These are phyloP conservation scores for Drosophila conformis DNA, from an alignment of 2,888 invertebrate genomes.

Conservation along the genomic window DNA sequence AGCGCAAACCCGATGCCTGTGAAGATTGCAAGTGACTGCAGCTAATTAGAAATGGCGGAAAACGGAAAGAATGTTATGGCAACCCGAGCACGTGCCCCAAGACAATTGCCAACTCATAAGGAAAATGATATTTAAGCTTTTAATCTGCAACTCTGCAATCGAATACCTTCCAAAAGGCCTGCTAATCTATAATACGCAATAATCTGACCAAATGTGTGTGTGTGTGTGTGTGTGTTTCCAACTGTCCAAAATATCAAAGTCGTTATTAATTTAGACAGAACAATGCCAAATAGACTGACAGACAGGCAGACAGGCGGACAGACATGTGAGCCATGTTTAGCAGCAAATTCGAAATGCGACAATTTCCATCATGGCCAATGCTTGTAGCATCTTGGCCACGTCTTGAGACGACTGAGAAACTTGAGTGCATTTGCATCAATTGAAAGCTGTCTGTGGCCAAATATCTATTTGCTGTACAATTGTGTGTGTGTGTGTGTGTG, in stretches of 20 bases:
- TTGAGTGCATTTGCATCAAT: constrained; percentile 72
- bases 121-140: constrained; percentile 26
- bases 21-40: constrained; percentile 66
- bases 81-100: constrained; percentile 57
- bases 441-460: constrained; percentile 63
- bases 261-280: constrained; percentile 60
- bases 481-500: neutral
- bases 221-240: constrained; percentile 35
- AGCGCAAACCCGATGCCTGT: constrained; percentile 48
- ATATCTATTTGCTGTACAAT: constrained; percentile 29
- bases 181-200: constrained; percentile 38
- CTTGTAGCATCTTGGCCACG: constrained; percentile 13
- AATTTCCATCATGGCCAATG: constrained; percentile 29
- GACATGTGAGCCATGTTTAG: neutral
- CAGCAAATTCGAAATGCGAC: constrained; percentile 50
- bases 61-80: constrained; percentile 67
- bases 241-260: constrained; percentile 41
- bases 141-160: neutral
- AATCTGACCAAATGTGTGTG: constrained; percentile 22
- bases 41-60: constrained; percentile 61
- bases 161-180: constrained; percentile 14
- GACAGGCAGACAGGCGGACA: neutral
- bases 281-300: constrained; percentile 4
- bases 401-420: constrained; percentile 56
- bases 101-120: constrained; percentile 55